phyloP scores from a whole-genome alignment of 2,113 vertebrate species.

The Pedetes capensis region DNA sequence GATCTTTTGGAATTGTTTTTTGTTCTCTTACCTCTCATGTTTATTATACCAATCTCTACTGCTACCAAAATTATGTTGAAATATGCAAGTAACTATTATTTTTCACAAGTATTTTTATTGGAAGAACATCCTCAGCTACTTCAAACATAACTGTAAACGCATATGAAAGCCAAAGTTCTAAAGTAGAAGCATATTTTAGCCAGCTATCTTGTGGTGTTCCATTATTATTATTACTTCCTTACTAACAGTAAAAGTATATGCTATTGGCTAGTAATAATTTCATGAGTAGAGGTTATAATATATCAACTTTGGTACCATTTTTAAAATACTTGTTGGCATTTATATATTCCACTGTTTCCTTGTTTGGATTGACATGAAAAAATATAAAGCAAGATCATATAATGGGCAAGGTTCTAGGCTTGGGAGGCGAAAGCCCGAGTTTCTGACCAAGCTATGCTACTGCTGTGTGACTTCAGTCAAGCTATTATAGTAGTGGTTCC shows the following conservation, averaged over 20 bases:
- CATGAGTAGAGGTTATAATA: background rate
- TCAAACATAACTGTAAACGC: slow-evolving; percentile 70
- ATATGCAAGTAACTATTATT: slow-evolving; percentile 68
- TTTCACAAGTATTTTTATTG: slow-evolving; percentile 77
- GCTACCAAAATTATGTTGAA: slow-evolving; percentile 74
- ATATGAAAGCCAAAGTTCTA: slow-evolving; percentile 12
- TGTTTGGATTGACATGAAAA: background rate
- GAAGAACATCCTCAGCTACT: slow-evolving; percentile 75
- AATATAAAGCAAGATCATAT: background rate
- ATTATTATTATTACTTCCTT: slow-evolving; percentile 59
- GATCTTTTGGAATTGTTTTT: slow-evolving; percentile 80
- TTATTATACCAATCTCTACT: slow-evolving; percentile 76
- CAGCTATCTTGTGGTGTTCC: slow-evolving; percentile 56
- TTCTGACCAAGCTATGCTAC: background rate
- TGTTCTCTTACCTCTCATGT: slow-evolving; percentile 72
- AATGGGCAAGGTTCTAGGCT: background rate
- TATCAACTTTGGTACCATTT: slow-evolving; percentile 53
- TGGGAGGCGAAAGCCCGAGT: background rate
- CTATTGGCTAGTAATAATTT: slow-evolving; percentile 51
- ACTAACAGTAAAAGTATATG: background rate
- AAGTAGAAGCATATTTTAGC: slow-evolving; percentile 64
- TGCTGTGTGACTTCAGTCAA: background rate
- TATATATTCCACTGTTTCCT: background rate
- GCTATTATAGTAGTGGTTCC: background rate
- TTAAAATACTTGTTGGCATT: background rate